Percentiles rank a stretch among this genome's conserved stretches.
phyloP scores from a whole-genome alignment of 2,797 vertebrate genomes.

The Echeneis naucrates region DNA sequence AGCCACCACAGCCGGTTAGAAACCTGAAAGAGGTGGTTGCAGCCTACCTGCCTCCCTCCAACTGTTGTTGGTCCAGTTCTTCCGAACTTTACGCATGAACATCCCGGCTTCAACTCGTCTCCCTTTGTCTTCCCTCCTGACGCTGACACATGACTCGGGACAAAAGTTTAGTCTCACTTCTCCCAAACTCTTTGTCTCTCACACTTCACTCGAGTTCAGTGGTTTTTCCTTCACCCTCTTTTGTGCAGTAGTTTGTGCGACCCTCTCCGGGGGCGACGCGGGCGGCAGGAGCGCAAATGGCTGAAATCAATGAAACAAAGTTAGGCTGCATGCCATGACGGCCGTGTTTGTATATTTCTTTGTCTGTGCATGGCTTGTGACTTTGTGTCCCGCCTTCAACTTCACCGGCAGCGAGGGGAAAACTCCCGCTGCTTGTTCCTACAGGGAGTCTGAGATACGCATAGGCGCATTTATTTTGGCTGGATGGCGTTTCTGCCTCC shows the following conservation, averaged over 20 bases:
- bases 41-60: constrained; percentile 52
- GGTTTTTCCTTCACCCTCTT: neutral
- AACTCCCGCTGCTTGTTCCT: constrained; percentile 20
- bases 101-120: constrained; percentile 8
- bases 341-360: constrained; percentile 55
- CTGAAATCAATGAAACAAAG: constrained; percentile 40
- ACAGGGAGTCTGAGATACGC: constrained; percentile 22
- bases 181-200: constrained; percentile 21
- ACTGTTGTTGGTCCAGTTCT: constrained; percentile 30
- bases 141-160: constrained; percentile 32
- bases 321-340: constrained; percentile 41
- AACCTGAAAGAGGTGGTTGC: neutral
- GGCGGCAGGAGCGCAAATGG: constrained; percentile 10
- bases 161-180: constrained; percentile 33
- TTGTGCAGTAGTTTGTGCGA: neutral
- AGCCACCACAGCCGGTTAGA: constrained; percentile 12
- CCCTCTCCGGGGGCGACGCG: neutral
- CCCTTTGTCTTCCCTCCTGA: constrained; percentile 45
- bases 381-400: constrained; percentile 64
- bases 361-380: constrained; percentile 43
- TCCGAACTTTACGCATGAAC: constrained; percentile 24
- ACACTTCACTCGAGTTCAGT: constrained; percentile 1
- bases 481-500: constrained; percentile 38
- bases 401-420: constrained; percentile 41
- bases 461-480: constrained; percentile 33